phyloP scores from a whole-genome alignment of 2,888 invertebrate species.

The Pyrgus malvae region DNA sequence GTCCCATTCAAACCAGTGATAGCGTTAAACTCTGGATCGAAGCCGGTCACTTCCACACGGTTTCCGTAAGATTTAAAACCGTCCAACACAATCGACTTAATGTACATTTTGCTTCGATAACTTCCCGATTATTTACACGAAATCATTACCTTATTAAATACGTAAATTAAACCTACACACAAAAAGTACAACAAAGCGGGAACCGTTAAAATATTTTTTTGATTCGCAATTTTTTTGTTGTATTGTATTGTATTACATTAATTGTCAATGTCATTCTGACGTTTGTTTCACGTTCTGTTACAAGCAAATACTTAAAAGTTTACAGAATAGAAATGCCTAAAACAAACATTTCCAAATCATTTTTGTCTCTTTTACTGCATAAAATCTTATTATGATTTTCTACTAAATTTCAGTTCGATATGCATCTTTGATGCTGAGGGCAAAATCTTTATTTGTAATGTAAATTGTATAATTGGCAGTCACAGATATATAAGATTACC shows the following conservation, averaged over 20 bases:
- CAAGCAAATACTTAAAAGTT: no score
- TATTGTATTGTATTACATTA: neutral
- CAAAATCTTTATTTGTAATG: no score
- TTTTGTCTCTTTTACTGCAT: no score
- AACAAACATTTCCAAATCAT: no score
- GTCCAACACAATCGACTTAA: slow-evolving; percentile 95
- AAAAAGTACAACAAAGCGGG: slow-evolving; percentile 32
- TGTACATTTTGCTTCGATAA: slow-evolving; percentile 85
- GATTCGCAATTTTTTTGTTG: neutral
- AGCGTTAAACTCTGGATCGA: slow-evolving; percentile 97
- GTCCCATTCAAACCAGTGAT: slow-evolving; percentile 99
- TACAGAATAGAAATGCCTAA: no score
- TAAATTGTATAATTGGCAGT: no score
- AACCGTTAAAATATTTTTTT: slow-evolving; percentile 41
- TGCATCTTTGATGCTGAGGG: no score
- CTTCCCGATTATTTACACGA: slow-evolving; percentile 2
- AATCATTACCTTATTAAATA: neutral
- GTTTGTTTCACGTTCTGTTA: slow-evolving; percentile 7
- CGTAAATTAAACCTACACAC: neutral
- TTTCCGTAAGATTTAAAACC: slow-evolving; percentile 99
- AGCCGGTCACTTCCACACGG: slow-evolving; percentile 94
- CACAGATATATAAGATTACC: no score
- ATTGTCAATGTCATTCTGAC: neutral
- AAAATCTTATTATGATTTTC: no score
- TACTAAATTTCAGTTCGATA: no score